Conservation (phyloP, 2,113 vertebrate genomes). For the Euleptes europaea region DNA sequence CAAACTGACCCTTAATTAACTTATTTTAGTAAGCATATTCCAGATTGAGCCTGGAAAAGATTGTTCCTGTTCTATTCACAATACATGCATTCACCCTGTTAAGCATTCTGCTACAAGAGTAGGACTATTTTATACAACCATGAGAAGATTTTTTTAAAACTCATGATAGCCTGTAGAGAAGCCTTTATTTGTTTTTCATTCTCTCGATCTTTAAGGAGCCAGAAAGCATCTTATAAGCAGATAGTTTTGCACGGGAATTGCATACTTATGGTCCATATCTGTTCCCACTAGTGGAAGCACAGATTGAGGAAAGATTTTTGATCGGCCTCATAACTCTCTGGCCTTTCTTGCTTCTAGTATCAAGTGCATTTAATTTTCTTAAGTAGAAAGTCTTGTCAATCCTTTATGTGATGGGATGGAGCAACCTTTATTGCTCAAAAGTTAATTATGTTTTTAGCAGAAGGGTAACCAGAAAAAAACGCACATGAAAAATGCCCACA, state of each 20-base stretch:
- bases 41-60: no score
- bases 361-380: not conserved
- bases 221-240: not conserved
- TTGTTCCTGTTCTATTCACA: not conserved
- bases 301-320: not conserved
- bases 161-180: not conserved
- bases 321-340: no score
- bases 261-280: not conserved
- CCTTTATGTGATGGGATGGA: not conserved
- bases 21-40: no score
- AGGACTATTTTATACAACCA: not conserved
- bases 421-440: not conserved
- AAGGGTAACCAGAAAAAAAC: no score
- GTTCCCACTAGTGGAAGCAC: not conserved
- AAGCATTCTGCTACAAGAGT: not conserved
- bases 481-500: no score
- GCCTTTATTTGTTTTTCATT: not conserved
- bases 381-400: not conserved
- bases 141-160: no score
- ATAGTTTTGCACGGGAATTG: not conserved
- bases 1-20: no score
- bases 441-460: not conserved
- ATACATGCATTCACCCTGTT: not conserved
- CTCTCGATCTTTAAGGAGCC: not conserved
- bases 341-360: not conserved